Percentiles rank a stretch among this genome's conserved stretches.
Conservation (phyloP, 2,797 vertebrate species). For the Enteromius fasciolatus region DNA sequence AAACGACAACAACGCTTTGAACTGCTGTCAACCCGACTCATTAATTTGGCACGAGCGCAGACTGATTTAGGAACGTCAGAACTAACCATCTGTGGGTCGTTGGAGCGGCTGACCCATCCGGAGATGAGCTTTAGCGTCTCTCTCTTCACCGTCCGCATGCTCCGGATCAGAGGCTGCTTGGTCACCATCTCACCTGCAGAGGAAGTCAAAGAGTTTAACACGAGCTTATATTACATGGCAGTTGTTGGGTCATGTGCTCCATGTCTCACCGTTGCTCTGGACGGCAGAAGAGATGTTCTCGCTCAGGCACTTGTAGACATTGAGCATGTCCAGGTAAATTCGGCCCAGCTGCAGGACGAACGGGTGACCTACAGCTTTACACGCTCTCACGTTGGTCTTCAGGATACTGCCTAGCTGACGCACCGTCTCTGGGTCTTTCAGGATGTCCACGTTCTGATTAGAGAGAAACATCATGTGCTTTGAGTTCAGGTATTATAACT, state of each 20-base stretch:
- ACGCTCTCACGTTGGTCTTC: slow-evolving; percentile 97
- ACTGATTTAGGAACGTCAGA: background rate
- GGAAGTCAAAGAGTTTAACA: background rate
- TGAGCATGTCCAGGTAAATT: slow-evolving; percentile 99
- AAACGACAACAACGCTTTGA: background rate
- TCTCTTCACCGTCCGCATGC: slow-evolving; percentile 92
- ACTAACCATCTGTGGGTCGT: slow-evolving; percentile 87
- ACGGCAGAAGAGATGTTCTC: slow-evolving; percentile 99
- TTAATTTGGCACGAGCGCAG: background rate
- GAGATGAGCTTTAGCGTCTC: slow-evolving; percentile 92
- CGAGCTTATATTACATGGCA: background rate
- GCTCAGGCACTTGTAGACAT: slow-evolving; percentile 99
- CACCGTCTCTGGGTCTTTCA: slow-evolving; percentile 98
- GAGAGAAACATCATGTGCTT: background rate
- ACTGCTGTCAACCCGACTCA: no score
- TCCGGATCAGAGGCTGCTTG: slow-evolving; percentile 89
- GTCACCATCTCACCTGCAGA: slow-evolving; percentile 88
- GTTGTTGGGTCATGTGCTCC: background rate
- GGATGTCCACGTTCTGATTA: slow-evolving; percentile 93
- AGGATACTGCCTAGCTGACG: slow-evolving; percentile 98
- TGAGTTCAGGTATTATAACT: background rate
- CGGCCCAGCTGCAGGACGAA: slow-evolving; percentile 98
- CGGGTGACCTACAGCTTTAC: slow-evolving; percentile 97
- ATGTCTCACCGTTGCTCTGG: slow-evolving; percentile 90
- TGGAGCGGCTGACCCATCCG: slow-evolving; percentile 91